These are phyloP conservation scores for Drosophila obscura DNA, from an alignment of 1,140 invertebrate species.

Conservation along the genomic window DNA sequence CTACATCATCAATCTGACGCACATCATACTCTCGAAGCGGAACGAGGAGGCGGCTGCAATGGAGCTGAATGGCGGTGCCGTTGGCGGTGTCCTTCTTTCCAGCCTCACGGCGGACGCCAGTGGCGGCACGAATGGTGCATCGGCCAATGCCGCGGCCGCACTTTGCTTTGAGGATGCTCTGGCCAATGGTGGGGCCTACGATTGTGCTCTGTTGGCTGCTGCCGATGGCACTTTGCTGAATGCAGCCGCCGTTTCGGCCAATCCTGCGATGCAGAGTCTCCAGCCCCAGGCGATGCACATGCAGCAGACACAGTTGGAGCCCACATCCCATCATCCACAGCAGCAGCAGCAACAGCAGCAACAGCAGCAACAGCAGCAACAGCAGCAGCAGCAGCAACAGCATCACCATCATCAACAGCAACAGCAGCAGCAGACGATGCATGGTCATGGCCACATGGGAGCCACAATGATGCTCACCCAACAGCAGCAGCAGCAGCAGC, in stretches of 20 bases:
- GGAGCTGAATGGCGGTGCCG: conserved; percentile 72
- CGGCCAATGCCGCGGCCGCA: conserved; percentile 18
- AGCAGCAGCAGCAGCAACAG: conserved; percentile 31
- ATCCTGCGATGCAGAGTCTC: conserved; percentile 50
- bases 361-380: conserved; percentile 33
- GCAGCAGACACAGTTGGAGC: conserved; percentile 51
- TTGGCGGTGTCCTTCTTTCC: conserved; percentile 64
- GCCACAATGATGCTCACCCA: conserved; percentile 56
- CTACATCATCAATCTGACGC: conserved; percentile 95
- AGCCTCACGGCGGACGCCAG: conserved; percentile 40
- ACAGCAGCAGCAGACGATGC: conserved; percentile 59
- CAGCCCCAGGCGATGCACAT: conserved; percentile 67
- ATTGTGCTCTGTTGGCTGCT: conserved; percentile 70
- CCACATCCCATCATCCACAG: conserved; percentile 43
- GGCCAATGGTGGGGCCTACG: conserved; percentile 55
- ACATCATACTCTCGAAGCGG: conserved; percentile 88
- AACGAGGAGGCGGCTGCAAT: conserved; percentile 83
- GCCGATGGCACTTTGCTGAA: conserved; percentile 57
- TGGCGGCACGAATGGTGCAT: conserved; percentile 12
- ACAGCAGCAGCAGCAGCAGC: conserved; percentile 35
- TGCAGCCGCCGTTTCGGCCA: conserved; percentile 46
- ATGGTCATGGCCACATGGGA: conserved; percentile 58
- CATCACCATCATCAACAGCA: conserved; percentile 9
- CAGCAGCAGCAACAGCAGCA: conserved; percentile 40
- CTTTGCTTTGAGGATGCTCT: conserved; percentile 66